Conservation (phyloP, 2,113 vertebrate species). For the Cichladusa arquata region DNA sequence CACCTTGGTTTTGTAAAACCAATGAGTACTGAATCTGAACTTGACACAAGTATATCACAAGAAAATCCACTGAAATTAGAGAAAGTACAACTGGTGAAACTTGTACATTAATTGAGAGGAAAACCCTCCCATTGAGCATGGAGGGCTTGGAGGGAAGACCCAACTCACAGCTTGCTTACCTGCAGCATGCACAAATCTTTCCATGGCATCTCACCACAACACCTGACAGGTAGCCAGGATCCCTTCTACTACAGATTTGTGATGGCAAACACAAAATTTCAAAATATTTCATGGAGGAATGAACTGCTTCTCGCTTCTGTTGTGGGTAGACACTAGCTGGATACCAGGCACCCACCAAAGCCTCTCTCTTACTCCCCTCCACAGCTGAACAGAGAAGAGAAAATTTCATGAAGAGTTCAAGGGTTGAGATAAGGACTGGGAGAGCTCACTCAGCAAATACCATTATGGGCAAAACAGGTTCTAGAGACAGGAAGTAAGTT, state of each 20-base stretch:
- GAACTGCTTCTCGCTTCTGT: neutral
- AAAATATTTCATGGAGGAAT: neutral
- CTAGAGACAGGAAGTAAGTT: neutral
- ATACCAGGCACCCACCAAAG: neutral
- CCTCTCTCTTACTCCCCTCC: neutral
- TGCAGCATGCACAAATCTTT: neutral
- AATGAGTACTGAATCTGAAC: neutral
- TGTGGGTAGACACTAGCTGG: neutral
- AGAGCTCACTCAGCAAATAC: neutral
- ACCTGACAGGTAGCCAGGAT: neutral
- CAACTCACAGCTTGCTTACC: neutral
- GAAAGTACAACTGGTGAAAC: neutral
- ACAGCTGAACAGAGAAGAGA: neutral
- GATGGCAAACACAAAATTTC: neutral
- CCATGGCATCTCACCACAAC: neutral
- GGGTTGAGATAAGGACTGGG: no score
- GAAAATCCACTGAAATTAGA: neutral
- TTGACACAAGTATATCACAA: neutral
- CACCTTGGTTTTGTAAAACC: neutral
- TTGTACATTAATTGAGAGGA: neutral
- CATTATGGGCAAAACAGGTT: neutral
- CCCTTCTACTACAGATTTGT: neutral
- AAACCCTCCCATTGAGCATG: fast-evolving
- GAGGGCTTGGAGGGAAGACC: neutral
- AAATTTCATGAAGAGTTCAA: neutral